Conservation (phyloP, 2,113 vertebrate species). For the Apus apus region DNA sequence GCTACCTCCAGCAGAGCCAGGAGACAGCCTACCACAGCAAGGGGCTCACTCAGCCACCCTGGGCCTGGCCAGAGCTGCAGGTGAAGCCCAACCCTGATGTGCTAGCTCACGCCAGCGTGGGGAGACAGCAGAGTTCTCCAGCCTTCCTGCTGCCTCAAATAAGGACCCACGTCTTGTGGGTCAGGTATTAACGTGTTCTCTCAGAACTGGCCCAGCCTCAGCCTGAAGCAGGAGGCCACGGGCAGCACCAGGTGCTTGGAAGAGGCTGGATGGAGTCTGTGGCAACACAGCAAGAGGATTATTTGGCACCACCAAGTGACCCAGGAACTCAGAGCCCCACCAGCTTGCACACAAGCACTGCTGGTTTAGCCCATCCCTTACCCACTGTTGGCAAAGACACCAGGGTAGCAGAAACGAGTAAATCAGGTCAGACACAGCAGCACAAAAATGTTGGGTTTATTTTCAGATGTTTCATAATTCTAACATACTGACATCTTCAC, state of each 20-base stretch:
- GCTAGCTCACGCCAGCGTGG: neutral
- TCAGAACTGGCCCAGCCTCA: neutral
- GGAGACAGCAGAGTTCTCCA: neutral
- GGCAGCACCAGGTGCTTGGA: neutral
- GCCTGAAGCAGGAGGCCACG: rapidly evolving
- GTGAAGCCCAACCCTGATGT: rapidly evolving
- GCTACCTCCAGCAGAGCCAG: neutral
- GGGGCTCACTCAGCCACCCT: neutral
- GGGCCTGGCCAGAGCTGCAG: neutral
- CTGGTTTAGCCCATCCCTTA: neutral
- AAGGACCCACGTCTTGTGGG: rapidly evolving
- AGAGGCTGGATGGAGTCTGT: too few relatives aligned
- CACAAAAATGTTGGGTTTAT: conserved; percentile 1
- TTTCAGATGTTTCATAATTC: neutral
- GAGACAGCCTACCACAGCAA: neutral
- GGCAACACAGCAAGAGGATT: too few relatives aligned
- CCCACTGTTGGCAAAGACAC: neutral
- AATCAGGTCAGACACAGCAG: neutral
- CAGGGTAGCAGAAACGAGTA: neutral
- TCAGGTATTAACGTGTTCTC: rapidly evolving
- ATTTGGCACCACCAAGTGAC: neutral
- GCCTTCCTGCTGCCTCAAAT: neutral
- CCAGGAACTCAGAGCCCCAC: neutral
- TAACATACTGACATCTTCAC: neutral
- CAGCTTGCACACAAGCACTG: too few relatives aligned